phyloP scores from a whole-genome alignment of 2,113 vertebrate species.

The Lepisosteus oculatus region DNA sequence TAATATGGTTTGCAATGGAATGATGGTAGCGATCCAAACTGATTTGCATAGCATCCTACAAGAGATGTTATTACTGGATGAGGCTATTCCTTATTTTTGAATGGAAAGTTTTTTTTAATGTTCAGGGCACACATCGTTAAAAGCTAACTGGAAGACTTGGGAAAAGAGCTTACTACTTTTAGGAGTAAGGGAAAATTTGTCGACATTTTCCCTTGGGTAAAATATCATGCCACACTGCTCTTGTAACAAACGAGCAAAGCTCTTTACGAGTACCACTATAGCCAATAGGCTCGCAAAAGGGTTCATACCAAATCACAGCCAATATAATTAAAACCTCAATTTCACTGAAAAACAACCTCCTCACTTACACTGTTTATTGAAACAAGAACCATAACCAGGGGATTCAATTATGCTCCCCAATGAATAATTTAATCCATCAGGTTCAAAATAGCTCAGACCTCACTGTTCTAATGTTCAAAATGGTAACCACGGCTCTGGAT shows the following conservation, averaged over 20 bases:
- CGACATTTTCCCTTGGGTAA: neutral
- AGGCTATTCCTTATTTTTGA: neutral
- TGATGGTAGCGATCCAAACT: neutral
- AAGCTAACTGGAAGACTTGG: no score
- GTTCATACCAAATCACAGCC: conserved; percentile 9
- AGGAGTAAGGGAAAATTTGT: conserved; percentile 2
- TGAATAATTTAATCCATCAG: conserved; percentile 7
- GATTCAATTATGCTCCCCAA: neutral
- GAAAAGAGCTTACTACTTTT: neutral
- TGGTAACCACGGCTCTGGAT: conserved; percentile 18
- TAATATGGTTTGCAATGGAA: neutral
- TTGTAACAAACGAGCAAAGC: no score
- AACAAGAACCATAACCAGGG: neutral
- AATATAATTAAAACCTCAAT: conserved; percentile 3
- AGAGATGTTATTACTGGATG: neutral
- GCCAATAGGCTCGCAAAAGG: neutral
- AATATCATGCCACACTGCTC: neutral
- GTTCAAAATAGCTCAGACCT: conserved; percentile 15
- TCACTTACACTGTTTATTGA: conserved; percentile 5
- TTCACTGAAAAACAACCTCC: neutral
- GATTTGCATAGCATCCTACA: neutral
- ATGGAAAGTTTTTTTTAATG: no score
- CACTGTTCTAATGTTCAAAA: conserved; percentile 1
- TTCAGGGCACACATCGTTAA: no score
- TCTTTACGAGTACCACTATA: neutral